Evolutionary conservation across 2,888 invertebrate species (phyloP).

Genomic region (Portevinia maculata): DNA sequence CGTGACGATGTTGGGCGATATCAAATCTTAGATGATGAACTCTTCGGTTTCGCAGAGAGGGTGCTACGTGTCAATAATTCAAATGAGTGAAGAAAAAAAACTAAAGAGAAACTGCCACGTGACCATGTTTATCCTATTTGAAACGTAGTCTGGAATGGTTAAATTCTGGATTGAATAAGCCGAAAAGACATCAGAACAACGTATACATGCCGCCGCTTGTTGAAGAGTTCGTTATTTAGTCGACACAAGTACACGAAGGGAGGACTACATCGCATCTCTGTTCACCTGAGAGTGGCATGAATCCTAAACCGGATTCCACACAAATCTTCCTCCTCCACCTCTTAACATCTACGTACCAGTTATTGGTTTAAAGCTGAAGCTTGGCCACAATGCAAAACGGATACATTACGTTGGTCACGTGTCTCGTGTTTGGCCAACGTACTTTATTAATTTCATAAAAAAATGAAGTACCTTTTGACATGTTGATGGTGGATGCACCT

Average conservation of each 20-base stretch:
- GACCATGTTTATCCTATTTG: slow-evolving; percentile 81
- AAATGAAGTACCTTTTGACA: slow-evolving; percentile 79
- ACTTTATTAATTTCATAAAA: slow-evolving; percentile 82
- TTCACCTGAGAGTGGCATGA: slow-evolving; percentile 79
- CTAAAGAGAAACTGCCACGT: slow-evolving; percentile 78
- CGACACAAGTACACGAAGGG: slow-evolving; percentile 38
- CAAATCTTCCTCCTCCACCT: slow-evolving; percentile 11
- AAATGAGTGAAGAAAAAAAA: slow-evolving; percentile 32
- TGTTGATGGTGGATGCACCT: slow-evolving; percentile 52
- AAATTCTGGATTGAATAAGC: slow-evolving; percentile 77
- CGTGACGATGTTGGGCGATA: slow-evolving; percentile 40
- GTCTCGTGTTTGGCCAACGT: slow-evolving; percentile 79
- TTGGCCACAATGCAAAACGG: slow-evolving; percentile 78
- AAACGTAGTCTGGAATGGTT: slow-evolving; percentile 78
- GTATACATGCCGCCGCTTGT: slow-evolving; percentile 73
- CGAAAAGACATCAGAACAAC: slow-evolving; percentile 78
- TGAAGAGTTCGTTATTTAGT: slow-evolving; percentile 74
- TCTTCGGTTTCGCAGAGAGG: slow-evolving; percentile 21
- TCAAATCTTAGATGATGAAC: slow-evolving; percentile 33
- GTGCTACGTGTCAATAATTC: slow-evolving; percentile 71
- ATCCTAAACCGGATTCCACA: slow-evolving; percentile 69
- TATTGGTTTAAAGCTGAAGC: slow-evolving; percentile 75
- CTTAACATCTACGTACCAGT: slow-evolving; percentile 45
- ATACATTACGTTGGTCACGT: slow-evolving; percentile 83
- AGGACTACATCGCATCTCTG: slow-evolving; percentile 18